These are phyloP conservation scores for Sebastes hubbsi DNA, from an alignment of 2,797 vertebrate genomes.

Conservation along the genomic window DNA sequence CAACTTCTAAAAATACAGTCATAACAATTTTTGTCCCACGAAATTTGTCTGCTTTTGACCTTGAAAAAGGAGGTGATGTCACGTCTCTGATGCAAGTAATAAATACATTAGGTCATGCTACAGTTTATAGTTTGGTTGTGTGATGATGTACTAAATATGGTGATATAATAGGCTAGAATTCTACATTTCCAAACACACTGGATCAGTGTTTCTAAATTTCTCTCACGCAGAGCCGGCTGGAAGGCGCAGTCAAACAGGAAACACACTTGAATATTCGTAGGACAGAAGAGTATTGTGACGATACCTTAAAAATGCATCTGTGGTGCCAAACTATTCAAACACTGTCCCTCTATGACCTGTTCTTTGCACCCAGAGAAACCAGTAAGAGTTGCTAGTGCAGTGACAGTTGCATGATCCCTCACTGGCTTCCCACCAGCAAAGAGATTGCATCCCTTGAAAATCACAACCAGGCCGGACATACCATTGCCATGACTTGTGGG, in stretches of 20 bases:
- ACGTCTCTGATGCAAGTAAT: rapidly evolving
- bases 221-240: no score
- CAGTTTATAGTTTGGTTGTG: background rate
- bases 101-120: no score
- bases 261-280: no score
- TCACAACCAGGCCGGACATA: background rate
- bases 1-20: background rate
- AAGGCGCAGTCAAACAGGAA: no score
- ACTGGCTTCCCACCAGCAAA: background rate
- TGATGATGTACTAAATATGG: background rate
- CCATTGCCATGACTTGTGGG: background rate
- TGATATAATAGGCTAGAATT: background rate
- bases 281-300: no score
- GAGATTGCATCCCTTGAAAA: background rate
- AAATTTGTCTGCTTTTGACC: rapidly evolving
- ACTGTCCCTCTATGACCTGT: background rate
- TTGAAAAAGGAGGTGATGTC: background rate
- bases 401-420: background rate
- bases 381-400: background rate
- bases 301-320: background rate
- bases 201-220: no score
- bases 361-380: background rate
- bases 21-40: background rate
- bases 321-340: background rate
- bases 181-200: no score